Evolutionary conservation across 2,888 invertebrate species (phyloP), one percentile per base, ranked within the genome.

Genomic region (Ophion ellenae): DNA sequence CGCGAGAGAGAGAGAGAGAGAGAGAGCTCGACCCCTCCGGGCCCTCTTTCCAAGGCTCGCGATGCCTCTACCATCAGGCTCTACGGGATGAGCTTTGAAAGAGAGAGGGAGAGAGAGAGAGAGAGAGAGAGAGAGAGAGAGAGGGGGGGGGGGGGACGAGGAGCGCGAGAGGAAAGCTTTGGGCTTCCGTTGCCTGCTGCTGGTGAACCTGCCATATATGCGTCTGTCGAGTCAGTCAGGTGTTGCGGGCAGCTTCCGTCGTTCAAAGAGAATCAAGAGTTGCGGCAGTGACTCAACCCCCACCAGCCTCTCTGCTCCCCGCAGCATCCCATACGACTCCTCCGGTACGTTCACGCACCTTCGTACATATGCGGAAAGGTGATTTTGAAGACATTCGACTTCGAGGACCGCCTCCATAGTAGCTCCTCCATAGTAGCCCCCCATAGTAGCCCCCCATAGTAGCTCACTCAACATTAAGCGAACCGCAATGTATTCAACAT

Each of bases 211-310:
- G 90, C 87, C 90, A 89, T 89, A 91, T 90, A 90, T 88, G 90
- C 89, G 89, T 88, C 89, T 89, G 88, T 89, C 90, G 89, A 91
- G 90, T 91, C 90, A 91, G 92, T 93, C 93, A 92, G 92, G 92
- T 93, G 92, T 93, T 92, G 91, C 89, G 90, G 90, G 90, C 92
- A 92, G 92, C 89, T 90, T 89, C 87, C 89, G 89, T 88, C 88
- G 89, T 89, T 93, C 92, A 91, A 91, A 93, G 91, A 90, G 90
- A 91, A 91, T 91, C 92, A 90, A 90, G 90, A 89, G 88, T 90
- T 89, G 89, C 86, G 88, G 81, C 83, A 73, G 85, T 86, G 88
- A 87, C 87, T 84, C 85, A 36, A 69, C 59, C 85, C 76, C 86
- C 83, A 84, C 81, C 88, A 32, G 24, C 45, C 24, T 14, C 24